Percentiles rank a stretch among this genome's conserved stretches.
Conservation (phyloP, 2,888 invertebrate species). For the Orgyia antiqua region DNA sequence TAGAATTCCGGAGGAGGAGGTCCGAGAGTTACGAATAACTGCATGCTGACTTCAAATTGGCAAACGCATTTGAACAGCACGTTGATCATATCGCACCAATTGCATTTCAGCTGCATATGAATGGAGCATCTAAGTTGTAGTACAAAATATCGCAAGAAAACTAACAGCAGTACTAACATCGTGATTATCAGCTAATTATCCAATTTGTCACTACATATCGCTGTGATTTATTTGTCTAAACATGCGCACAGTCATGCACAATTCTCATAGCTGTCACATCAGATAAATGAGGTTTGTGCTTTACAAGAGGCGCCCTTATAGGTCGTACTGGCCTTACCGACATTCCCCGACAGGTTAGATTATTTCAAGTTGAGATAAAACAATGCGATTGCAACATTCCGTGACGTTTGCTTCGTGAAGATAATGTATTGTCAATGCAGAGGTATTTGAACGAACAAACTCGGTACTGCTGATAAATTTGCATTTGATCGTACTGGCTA, state of each 20-base stretch:
- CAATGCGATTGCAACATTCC: conserved; percentile 33
- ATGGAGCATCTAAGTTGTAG: too few species aligned
- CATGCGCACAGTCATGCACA: conserved; percentile 22
- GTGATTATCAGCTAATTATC: conserved; percentile 52
- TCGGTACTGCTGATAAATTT: conserved; percentile 13
- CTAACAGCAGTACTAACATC: conserved; percentile 19
- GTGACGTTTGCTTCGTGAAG: conserved; percentile 28
- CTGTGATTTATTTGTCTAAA: conserved; percentile 26
- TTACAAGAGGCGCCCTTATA: conserved; percentile 36
- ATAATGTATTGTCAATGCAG: conserved; percentile 23
- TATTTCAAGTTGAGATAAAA: conserved; percentile 39
- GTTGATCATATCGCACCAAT: too few species aligned
- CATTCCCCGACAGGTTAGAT: conserved; percentile 57
- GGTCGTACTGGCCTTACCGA: conserved; percentile 31
- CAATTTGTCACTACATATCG: conserved; percentile 52
- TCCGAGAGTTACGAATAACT: too few species aligned
- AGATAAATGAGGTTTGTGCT: conserved; percentile 53
- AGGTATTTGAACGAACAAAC: conserved; percentile 16
- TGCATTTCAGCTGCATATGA: too few species aligned
- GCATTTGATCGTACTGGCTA: conserved; percentile 3
- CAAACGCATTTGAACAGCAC: too few species aligned
- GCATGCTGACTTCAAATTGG: too few species aligned
- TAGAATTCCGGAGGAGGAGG: too few species aligned
- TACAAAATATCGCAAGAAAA: not conserved
- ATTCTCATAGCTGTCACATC: conserved; percentile 53